Conservation (phyloP, 2,888 invertebrate species). For the Exocentrus adspersus region DNA sequence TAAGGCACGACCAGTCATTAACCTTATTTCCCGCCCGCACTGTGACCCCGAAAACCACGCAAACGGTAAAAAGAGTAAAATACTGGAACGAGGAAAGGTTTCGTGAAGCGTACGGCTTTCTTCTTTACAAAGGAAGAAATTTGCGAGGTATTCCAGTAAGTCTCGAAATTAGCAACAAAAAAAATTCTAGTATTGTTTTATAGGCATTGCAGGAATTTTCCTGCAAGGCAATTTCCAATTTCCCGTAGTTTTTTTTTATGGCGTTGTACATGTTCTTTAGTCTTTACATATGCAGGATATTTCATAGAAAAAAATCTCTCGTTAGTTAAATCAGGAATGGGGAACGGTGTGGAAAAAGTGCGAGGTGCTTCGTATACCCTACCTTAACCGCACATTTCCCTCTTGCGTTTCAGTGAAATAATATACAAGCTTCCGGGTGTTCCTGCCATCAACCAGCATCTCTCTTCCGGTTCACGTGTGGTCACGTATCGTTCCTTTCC, state of each 20-base stretch:
- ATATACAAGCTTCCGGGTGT: constrained; percentile 7
- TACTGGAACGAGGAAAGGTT: neutral
- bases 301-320: too few relatives aligned
- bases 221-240: too few relatives aligned
- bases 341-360: constrained; percentile 9
- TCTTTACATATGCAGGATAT: too few relatives aligned
- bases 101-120: too few relatives aligned
- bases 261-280: too few relatives aligned
- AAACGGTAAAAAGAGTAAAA: constrained; percentile 9
- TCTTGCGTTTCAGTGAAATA: constrained; percentile 1
- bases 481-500: constrained; percentile 16
- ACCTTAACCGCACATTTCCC: neutral
- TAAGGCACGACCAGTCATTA: constrained; percentile 37
- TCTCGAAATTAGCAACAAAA: too few relatives aligned
- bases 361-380: neutral
- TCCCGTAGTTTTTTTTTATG: too few relatives aligned
- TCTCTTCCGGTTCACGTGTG: constrained; percentile 16
- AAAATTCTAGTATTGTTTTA: too few relatives aligned
- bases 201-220: too few relatives aligned
- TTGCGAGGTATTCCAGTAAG: too few relatives aligned
- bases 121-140: too few relatives aligned
- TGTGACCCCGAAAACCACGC: constrained; percentile 35
- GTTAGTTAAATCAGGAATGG: neutral
- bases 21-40: constrained; percentile 44
- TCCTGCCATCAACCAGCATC: neutral